Conservation (phyloP, 1,140 invertebrate genomes). For the Megathymus violae region DNA sequence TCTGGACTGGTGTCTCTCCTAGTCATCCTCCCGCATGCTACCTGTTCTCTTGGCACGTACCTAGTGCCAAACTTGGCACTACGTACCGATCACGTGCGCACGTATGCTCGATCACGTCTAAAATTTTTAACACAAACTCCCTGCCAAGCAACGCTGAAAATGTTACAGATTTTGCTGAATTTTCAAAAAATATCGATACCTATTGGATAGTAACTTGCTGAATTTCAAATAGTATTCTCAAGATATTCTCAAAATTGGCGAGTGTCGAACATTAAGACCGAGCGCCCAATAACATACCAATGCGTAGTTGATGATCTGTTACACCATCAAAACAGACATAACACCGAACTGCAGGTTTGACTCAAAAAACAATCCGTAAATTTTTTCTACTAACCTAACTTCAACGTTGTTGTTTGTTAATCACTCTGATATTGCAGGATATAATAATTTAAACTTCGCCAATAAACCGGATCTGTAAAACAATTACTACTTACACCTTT, state of each 20-base stretch:
- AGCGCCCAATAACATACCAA: too few species aligned
- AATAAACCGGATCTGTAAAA: neutral
- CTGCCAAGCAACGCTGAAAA: conserved; percentile 10
- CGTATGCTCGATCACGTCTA: neutral
- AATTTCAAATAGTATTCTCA: neutral
- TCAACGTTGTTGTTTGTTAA: too few species aligned
- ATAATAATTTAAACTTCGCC: neutral
- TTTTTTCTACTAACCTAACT: too few species aligned
- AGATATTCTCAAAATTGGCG: neutral
- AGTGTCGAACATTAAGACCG: neutral
- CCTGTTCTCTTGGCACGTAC: neutral
- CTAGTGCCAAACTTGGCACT: neutral
- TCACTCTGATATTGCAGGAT: too few species aligned
- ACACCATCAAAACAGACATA: too few species aligned
- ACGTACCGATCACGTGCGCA: conserved; percentile 8
- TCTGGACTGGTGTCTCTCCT: neutral
- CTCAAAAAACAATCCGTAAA: too few species aligned
- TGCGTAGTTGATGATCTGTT: too few species aligned
- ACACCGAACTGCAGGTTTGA: too few species aligned
- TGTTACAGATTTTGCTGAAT: conserved; percentile 3
- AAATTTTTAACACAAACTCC: conserved; percentile 5
- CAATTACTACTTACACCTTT: neutral
- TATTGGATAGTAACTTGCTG: neutral
- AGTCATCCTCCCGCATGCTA: neutral
- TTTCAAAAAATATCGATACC: conserved; percentile 17